A percentile compares a stretch with the other conserved stretches of the same genome.
Conservation (phyloP, 2,888 invertebrate genomes). For the Hoplodrina ambigua region DNA sequence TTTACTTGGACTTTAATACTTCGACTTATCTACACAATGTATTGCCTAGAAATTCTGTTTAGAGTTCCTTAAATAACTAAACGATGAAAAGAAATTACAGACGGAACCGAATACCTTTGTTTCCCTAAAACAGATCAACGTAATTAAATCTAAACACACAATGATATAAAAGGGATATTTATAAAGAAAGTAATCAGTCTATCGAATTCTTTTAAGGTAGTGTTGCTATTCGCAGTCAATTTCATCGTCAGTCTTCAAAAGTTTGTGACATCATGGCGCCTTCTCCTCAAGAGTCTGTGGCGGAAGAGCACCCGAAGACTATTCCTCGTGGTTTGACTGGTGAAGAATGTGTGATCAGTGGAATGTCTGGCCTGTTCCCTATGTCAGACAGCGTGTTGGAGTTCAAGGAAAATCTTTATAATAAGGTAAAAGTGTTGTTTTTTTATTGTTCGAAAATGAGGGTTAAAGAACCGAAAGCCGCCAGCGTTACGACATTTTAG, state of each 20-base stretch:
- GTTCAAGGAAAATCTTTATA: constrained; percentile 91
- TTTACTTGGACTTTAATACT: too few species aligned
- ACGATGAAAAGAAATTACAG: too few species aligned
- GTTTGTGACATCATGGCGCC: constrained; percentile 32
- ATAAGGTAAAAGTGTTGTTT: constrained; percentile 78
- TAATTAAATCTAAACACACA: not conserved
- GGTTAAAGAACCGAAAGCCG: too few species aligned
- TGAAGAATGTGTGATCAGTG: constrained; percentile 90
- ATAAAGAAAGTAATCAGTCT: constrained; percentile 4
- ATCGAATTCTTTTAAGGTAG: not conserved
- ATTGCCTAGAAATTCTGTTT: too few species aligned
- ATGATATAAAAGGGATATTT: constrained; percentile 17
- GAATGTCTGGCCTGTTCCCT: constrained; percentile 92
- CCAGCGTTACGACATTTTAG: too few species aligned
- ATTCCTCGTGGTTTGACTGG: constrained; percentile 69
- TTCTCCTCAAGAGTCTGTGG: constrained; percentile 38
- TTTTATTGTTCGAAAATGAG: not conserved
- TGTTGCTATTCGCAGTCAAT: not conserved
- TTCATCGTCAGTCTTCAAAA: not conserved
- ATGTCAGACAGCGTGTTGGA: constrained; percentile 91
- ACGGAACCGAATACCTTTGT: constrained; percentile 18
- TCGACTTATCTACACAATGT: too few species aligned
- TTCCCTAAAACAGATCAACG: fast-evolving
- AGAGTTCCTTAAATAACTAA: too few species aligned
- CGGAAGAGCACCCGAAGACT: constrained; percentile 19